Evolutionary conservation across 2,888 invertebrate species (phyloP), one percentile per base, ranked within the genome.

Genomic region (Drosophila meridiana): DNA sequence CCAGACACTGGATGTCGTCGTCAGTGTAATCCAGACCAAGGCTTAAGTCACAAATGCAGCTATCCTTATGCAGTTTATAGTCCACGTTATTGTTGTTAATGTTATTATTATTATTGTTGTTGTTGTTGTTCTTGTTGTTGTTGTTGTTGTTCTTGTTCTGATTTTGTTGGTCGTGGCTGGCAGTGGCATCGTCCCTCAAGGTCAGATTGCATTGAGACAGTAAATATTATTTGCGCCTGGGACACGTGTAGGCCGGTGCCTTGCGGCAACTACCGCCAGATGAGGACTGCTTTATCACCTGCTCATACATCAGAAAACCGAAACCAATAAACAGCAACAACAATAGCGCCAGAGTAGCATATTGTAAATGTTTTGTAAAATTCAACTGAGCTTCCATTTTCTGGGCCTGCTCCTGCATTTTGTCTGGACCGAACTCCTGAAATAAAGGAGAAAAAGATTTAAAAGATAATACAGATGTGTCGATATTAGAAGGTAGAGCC

Each of bases 301-400:
- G 93, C 11, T 91, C 89, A 80, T 93, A 93, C 50, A 94, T 81
- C 64, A 94, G 89, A 82, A 94, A 94, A 14, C 93, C 91, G 43
- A 94, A 88, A 4, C 92, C 92, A 42, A 93, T 83, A 20, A 93
- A 93, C 20, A 94, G 83, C 45, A 93, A 78, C 14, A 94, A 63
- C 48, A 94, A 92, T 47, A 95, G 82, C 43, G 94, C 80, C 52
- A 95, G 91, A n/a, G 94, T 94, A 4, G 94, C 89, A 69, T 94
- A 92, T 85, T 95, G 94, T 57, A 94, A 90, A 80, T 94, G 93
- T 80, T 94, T 94, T 26, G 94, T 92, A 38, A 92, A 92, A 61
- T 93, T 93, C 30, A 95, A 77, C 38, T 95, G 94, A 32, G 91
- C 92, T 63, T 94, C 94, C 56, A 95, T 87, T 68, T 94, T 93